phyloP scores from a whole-genome alignment of 2,797 vertebrate genomes.

The Liasis olivaceus region DNA sequence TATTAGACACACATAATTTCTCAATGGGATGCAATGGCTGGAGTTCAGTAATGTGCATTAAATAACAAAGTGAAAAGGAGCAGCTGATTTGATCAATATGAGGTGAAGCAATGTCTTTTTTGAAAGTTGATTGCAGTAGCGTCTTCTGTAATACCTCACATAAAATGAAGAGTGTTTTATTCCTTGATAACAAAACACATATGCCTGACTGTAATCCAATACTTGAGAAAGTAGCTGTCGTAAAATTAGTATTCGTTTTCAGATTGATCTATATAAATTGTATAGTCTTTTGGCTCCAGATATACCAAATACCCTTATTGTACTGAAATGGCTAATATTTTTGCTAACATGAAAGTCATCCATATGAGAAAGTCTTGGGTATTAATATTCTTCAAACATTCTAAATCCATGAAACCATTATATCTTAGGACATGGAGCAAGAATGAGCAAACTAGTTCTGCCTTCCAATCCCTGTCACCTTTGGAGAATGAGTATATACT shows the following conservation, averaged over 20 bases:
- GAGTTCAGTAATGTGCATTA: slow-evolving; percentile 3
- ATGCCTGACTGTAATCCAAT: background rate
- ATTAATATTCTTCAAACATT: background rate
- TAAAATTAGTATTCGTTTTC: background rate
- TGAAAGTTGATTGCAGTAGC: slow-evolving; percentile 33
- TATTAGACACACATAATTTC: slow-evolving; percentile 14
- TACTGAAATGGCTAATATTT: background rate
- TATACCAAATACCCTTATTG: background rate
- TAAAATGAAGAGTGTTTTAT: background rate
- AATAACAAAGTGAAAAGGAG: slow-evolving; percentile 27
- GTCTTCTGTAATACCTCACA: slow-evolving; percentile 35
- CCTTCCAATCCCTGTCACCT: background rate
- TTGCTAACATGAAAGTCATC: background rate
- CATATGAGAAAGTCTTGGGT: background rate
- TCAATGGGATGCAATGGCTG: background rate
- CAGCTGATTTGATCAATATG: background rate
- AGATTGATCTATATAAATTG: background rate
- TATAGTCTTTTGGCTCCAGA: background rate
- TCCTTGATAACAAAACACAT: background rate
- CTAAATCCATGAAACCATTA: background rate
- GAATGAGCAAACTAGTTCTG: background rate
- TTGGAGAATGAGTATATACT: background rate
- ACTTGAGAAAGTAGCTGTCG: background rate
- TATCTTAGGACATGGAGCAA: background rate
- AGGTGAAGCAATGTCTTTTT: slow-evolving; percentile 28